Base-by-base conservation (phyloP, 2,797 vertebrate genomes). In the Salmo trutta region DNA sequence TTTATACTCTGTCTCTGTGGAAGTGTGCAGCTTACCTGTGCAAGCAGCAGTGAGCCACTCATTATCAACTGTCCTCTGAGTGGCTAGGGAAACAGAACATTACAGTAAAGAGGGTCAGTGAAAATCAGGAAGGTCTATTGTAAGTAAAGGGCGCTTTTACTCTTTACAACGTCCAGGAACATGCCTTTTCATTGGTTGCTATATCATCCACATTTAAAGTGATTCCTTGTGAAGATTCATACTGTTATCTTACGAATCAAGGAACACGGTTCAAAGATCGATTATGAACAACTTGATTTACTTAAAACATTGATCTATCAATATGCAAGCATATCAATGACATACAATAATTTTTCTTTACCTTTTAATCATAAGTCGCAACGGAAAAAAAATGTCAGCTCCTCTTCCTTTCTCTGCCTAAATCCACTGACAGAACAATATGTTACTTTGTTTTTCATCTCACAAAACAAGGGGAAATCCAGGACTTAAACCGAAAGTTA, bases 11-110 rank as follows among this genome's bases (percentile, higher is more conserved):
- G 33, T 1, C 41, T 16, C 73, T 51, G 6, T 19, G n/a, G 0
- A 64, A 64, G 36, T 54, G 47, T 36, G 33, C 72, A 62, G 21
- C 69, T 75, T 75, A 86, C 81, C 85, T 84, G 77, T 69, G 75
- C 17, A 6, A 69, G 33, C 33, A 47, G 6, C 15, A 16, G 7
- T 17, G 66, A 68, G 29, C 5, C 14, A 68, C 66, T 69, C 67
- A 69, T 69, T 19, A 7, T 36, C 33, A 36, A 31, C 31, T 17
- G n/a, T 24, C 64, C 62, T 65, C 10, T 64, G 21, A 24, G n/a
- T 21, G 7, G 19, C 59, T 64, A 0, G n/a, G 21, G 21, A n/a
- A 21, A 64, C 7, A 7, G 21, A 64, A 64, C 59, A 64, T 64
- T 21, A 64, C 19, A 8, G 5, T 3, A 27, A 64, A 8, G 21